Evolutionary conservation across 2,797 vertebrate genomes (phyloP), one percentile per base, ranked within the genome.

Genomic region (Siniperca undulata): DNA sequence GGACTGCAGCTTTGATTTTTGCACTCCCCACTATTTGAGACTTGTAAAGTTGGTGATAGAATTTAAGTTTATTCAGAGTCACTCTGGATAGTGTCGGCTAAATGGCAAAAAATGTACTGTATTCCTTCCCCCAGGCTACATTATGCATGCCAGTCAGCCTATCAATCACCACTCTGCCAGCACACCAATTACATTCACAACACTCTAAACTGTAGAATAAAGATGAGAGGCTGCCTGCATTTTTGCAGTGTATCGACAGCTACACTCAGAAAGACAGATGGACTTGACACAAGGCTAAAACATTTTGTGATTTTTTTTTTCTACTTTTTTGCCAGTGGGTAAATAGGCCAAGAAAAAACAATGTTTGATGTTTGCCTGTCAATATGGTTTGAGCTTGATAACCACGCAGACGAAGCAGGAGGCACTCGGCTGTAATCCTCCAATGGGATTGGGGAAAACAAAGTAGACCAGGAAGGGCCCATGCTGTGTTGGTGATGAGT

Each of bases 361-460:
- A 40, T 40, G 62, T 85, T 78, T 86, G 85, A 85, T 87, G 76
- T 83, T 83, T 73, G 60, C n/a, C 70, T 81, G 88, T 84, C 86
- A 85, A 78, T 88, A 78, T 78, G 79, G 71, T 70, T 65, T 22
- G 24, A 44, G 62, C 81, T 84, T 80, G 86, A 90, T 88, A 89
- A 80, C 59, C 80, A 53, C 12, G 19, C 53, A 64, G 74, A 58
- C 61, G 8, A 78, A 58, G 80, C 80, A 70, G 75, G 75, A 84
- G 69, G 77, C 64, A 20, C 65, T 72, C 62, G 4, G 71, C 72
- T 74, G 50, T 81, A 77, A 80, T 78, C 73, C 78, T 85, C 68
- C 78, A 80, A 69, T 77, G 61, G 78, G 85, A 84, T 46, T 80
- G 53, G 22, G 68, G 58, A 59, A 85, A 86, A 87, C 81, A 88